Percentiles rank a stretch among this genome's conserved stretches.
Conservation (phyloP, 2,797 vertebrate species). For the Leptoclinus maculatus region DNA sequence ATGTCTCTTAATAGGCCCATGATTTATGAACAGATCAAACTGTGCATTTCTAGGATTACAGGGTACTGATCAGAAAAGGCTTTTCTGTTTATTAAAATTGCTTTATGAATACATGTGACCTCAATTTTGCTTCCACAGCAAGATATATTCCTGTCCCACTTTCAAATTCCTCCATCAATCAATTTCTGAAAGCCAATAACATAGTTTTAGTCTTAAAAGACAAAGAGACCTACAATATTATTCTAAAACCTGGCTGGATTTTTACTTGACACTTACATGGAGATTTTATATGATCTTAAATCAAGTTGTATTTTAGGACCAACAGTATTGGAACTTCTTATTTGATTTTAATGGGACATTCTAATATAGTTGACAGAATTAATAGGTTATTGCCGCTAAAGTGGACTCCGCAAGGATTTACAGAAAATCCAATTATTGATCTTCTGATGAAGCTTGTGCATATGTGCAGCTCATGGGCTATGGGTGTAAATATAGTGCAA, state of each 20-base stretch:
- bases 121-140: not conserved
- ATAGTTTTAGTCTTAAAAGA: not conserved
- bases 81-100: not conserved
- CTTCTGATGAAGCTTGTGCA: slow-evolving; percentile 15
- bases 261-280: not conserved
- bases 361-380: slow-evolving; percentile 14
- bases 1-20: not conserved
- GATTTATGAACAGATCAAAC: not conserved
- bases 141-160: not conserved
- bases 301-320: slow-evolving; percentile 29
- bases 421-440: slow-evolving; percentile 48
- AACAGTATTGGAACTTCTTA: slow-evolving; percentile 8
- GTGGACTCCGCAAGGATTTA: slow-evolving; percentile 12
- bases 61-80: not conserved
- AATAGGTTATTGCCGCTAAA: slow-evolving; percentile 14
- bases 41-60: not conserved
- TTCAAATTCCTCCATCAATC: slow-evolving; percentile 1
- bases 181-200: not conserved
- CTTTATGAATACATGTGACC: not conserved
- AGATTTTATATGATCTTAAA: slow-evolving; percentile 1
- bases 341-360: slow-evolving; percentile 27
- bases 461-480: slow-evolving; percentile 3
- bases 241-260: slow-evolving; percentile 6
- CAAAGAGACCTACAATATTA: not conserved
- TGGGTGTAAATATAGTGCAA: slow-evolving; percentile 9